Evolutionary conservation across 2,113 vertebrate species (phyloP).

Genomic region (Pachyramphus minor): DNA sequence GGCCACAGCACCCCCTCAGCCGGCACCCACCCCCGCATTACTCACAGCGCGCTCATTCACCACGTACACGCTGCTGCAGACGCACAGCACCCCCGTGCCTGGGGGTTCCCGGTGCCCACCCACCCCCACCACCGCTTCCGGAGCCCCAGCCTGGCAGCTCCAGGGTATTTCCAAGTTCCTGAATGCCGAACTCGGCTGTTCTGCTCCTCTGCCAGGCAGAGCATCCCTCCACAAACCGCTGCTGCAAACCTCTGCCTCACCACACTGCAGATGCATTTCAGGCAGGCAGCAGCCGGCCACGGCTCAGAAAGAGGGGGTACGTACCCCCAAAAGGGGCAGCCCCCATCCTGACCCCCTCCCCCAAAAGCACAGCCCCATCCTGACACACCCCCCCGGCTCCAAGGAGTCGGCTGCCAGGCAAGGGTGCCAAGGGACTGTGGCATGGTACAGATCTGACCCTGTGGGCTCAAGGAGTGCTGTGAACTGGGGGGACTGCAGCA

Average conservation of each 20-base stretch:
- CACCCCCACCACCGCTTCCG: background rate
- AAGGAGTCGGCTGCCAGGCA: background rate
- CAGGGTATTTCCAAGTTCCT: background rate
- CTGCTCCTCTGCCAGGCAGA: background rate
- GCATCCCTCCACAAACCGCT: background rate
- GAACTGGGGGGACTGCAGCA: background rate
- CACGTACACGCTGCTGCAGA: background rate
- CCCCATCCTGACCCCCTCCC: background rate
- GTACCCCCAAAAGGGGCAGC: background rate
- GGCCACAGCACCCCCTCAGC: background rate
- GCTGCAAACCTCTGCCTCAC: background rate
- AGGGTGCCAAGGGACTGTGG: background rate
- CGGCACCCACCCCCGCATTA: conserved; percentile 19
- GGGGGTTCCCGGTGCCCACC: background rate
- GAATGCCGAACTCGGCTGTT: background rate
- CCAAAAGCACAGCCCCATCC: background rate
- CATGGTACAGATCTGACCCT: background rate
- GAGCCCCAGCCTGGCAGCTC: background rate
- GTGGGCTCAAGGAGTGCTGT: fast-evolving
- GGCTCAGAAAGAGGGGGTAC: background rate
- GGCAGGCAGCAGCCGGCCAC: background rate
- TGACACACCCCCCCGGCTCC: background rate
- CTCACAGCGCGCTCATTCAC: conserved; percentile 33
- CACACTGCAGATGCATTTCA: background rate
- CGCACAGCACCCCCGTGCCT: background rate